Conservation (phyloP, 2,797 vertebrate species). For the Phataginus tricuspis region DNA sequence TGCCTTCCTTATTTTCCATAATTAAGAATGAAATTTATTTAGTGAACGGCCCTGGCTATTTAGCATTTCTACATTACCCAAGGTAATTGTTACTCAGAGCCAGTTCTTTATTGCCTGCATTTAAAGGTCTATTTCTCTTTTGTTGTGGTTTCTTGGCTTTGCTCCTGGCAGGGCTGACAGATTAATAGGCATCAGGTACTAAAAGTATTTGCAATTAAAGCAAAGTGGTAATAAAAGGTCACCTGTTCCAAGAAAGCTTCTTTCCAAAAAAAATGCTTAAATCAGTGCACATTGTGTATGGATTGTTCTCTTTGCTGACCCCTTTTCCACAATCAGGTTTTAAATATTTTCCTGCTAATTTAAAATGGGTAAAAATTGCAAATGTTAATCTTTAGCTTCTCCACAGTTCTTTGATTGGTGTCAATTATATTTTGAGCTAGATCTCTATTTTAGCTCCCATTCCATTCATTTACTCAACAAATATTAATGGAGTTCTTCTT, state of each 20-base stretch:
- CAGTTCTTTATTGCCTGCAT: constrained; percentile 57
- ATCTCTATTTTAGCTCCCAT: background rate
- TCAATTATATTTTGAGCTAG: constrained; percentile 23
- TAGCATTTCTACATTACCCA: constrained; percentile 57
- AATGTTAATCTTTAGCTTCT: constrained; percentile 43
- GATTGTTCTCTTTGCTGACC: background rate
- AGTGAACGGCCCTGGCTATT: constrained; percentile 45
- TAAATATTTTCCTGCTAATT: constrained; percentile 48
- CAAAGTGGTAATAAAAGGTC: constrained; percentile 68
- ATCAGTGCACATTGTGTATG: background rate
- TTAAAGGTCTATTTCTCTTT: constrained; percentile 71
- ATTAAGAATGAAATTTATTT: constrained; percentile 74
- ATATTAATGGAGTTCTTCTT: constrained; percentile 2
- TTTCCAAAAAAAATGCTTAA: background rate
- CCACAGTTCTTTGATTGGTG: background rate
- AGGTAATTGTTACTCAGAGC: constrained; percentile 65
- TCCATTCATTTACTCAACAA: constrained; percentile 3
- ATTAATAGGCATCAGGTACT: constrained; percentile 71
- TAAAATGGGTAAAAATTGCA: constrained; percentile 34
- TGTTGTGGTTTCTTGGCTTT: constrained; percentile 70
- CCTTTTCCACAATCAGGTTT: background rate
- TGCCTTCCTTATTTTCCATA: constrained; percentile 58
- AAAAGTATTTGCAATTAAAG: constrained; percentile 71
- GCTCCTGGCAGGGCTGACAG: constrained; percentile 57
- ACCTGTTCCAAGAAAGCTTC: constrained; percentile 53